These are phyloP conservation scores for Maniola hyperantus DNA, from an alignment of 2,888 invertebrate species.

Conservation along the genomic window DNA sequence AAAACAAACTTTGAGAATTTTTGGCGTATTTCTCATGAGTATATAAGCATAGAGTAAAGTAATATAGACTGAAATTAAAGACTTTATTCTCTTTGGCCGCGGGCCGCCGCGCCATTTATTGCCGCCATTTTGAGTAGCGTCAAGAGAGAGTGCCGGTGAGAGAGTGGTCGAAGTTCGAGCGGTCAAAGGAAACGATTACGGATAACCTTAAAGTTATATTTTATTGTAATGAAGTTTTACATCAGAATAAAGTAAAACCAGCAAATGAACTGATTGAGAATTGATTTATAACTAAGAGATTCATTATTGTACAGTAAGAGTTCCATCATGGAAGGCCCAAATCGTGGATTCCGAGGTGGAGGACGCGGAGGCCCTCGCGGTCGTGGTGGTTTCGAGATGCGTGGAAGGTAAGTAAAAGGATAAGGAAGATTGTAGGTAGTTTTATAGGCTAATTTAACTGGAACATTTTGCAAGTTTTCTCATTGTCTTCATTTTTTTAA, in stretches of 20 bases:
- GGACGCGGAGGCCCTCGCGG: constrained; percentile 74
- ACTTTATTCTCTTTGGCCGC: too few relatives aligned
- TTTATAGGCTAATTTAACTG: not conserved
- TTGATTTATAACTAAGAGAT: constrained; percentile 6
- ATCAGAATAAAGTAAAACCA: too few relatives aligned
- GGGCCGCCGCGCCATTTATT: too few relatives aligned
- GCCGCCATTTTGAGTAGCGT: not conserved
- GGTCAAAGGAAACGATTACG: too few relatives aligned
- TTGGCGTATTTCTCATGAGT: too few relatives aligned
- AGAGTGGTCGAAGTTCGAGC: too few relatives aligned
- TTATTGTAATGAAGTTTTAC: not conserved
- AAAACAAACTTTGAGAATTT: too few relatives aligned
- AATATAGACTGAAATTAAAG: too few relatives aligned
- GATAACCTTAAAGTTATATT: not conserved
- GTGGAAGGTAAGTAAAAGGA: constrained; percentile 61
- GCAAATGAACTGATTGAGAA: not conserved
- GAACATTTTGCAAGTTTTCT: not conserved
- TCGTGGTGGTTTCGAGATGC: constrained; percentile 74
- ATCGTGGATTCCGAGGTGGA: constrained; percentile 63
- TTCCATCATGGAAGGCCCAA: constrained; percentile 42
- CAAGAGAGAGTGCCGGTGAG: too few relatives aligned
- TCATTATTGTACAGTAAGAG: not conserved
- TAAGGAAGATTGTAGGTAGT: not conserved
- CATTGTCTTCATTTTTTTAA: constrained; percentile 7
- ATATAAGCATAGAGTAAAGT: too few relatives aligned